Base-by-base conservation (phyloP, 2,888 invertebrate genomes). In the Ichneumon xanthorius region DNA sequence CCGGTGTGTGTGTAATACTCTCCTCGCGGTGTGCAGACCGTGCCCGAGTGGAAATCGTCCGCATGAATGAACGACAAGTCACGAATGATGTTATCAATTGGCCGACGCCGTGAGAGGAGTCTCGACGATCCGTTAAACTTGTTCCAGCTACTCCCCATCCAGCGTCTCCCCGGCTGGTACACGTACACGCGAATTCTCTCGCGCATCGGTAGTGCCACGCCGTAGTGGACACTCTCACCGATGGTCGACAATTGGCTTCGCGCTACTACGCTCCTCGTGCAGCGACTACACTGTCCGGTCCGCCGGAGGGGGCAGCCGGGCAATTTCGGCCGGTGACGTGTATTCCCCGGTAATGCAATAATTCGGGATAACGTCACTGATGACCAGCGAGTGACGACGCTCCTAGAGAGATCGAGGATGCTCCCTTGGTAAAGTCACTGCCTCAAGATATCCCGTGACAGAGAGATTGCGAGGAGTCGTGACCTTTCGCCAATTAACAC, bases 401-500 rank as follows among this genome's bases (percentile, higher is more conserved):
- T n/a, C 84, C 40, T 40, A 4, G 75, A 79, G 81, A 73, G 67
- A 37, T 37, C 55, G 40, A 4, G 40, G 22, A 40, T 33, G 4
- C 61, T 63, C 33, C 63, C 30, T 6, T 33, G 63, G 53, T 55
- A 55, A n/a, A 55, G 53, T 55, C 63, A 37, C 45, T 30, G 63
- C 63, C 48, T 45, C 50, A 6, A 78, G 40, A 48, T 33, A 55
- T 79, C 70, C 63, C 55, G 73, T 58, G 67, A 73, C 80, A 19
- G 50, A 30, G 16, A 30, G 26, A 61, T 63, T 22, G 45, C 50
- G 26, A 16, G 9, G 58, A 76, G 82, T 85, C 85, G 79, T 76
- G 85, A 85, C 85, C 85, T 85, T 85, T 85, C 58, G 58, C 67
- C 85, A 85, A 82, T 85, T 85, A 82, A 85, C 82, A 48, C 82